Evolutionary conservation across 2,888 invertebrate species (phyloP).

Genomic region (Megaustenia siamemsis): DNA sequence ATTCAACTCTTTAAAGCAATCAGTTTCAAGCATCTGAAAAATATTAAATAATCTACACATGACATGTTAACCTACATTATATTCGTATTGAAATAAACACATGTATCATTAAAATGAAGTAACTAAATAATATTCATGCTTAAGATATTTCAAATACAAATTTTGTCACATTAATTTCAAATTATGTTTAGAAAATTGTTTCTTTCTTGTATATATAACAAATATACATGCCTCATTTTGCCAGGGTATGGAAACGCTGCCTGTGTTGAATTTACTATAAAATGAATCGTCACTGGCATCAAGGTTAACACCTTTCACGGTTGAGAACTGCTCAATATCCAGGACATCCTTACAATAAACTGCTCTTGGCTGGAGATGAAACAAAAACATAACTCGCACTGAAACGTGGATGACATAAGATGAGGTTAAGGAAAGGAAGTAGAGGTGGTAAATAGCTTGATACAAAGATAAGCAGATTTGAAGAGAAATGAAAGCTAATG

Average conservation of each 20-base stretch:
- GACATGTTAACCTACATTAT: too few species aligned
- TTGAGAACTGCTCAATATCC: constrained; percentile 99
- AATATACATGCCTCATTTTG: constrained; percentile 89
- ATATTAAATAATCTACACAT: too few species aligned
- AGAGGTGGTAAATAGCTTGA: too few species aligned
- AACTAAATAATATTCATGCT: too few species aligned
- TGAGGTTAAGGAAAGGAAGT: too few species aligned
- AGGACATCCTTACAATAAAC: constrained; percentile 99
- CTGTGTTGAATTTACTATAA: constrained; percentile 99
- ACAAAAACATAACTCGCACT: neutral
- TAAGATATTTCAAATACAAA: too few species aligned
- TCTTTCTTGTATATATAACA: neutral
- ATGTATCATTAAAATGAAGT: too few species aligned
- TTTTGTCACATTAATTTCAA: neutral
- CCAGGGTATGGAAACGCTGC: constrained; percentile 99
- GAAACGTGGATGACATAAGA: too few species aligned
- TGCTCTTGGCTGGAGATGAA: constrained; percentile 93
- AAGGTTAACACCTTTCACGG: constrained; percentile 95
- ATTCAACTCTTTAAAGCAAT: constrained; percentile 97
- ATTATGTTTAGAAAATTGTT: neutral
- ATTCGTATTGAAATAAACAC: too few species aligned
- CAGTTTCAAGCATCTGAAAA: constrained; percentile 96
- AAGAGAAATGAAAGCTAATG: too few species aligned
- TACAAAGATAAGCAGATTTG: too few species aligned
- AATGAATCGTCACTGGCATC: constrained; percentile 98